Evolutionary conservation across 2,113 vertebrate species (phyloP), one percentile per base, ranked within the genome.

Genomic region (Caranx melampygus): DNA sequence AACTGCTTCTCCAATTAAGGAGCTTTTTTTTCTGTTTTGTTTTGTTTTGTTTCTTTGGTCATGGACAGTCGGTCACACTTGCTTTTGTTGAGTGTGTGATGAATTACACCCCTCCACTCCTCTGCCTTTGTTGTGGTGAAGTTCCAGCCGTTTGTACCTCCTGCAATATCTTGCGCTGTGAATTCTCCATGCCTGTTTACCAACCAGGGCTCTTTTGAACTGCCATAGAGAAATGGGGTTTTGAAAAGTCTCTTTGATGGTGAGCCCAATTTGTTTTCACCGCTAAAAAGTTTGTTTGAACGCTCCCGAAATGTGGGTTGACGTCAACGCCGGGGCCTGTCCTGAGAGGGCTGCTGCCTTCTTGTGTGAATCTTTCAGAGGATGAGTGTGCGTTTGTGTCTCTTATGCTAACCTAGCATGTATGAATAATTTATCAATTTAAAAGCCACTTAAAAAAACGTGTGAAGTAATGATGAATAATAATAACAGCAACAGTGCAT

Each of bases 41-140:
- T 91, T 92, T 86, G 84, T 92, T 91, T 92, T 86, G 89, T 92
- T 92, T 82, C 83, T 82, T 82, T 85, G 84, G 92, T 93, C 93
- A 93, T 85, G 90, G 92, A 88, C 92, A 92, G 93, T 94, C 89
- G 88, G 89, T 91, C 88, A 90, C 91, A 85, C 92, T 88, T 83
- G 88, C 89, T 92, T 90, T 92, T 91, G 93, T 92, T 86, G 89
- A 90, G 86, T 66, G 82, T 90, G 86, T 92, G 91, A 92, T 92
- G 92, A 91, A 92, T 94, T 91, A 85, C 91, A 83, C 73, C 87
- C 90, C 87, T 88, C 87, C 87, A 58, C 83, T 87, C 75, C 57
- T 40, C 77, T 79, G 85, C 78, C 92, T 93, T 93, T 94, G 93
- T 92, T 91, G 92, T 90, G 91, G 88, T 89, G 89, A 58, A 87